Conservation (phyloP, 2,113 vertebrate species). For the Laterallus jamaicensis region DNA sequence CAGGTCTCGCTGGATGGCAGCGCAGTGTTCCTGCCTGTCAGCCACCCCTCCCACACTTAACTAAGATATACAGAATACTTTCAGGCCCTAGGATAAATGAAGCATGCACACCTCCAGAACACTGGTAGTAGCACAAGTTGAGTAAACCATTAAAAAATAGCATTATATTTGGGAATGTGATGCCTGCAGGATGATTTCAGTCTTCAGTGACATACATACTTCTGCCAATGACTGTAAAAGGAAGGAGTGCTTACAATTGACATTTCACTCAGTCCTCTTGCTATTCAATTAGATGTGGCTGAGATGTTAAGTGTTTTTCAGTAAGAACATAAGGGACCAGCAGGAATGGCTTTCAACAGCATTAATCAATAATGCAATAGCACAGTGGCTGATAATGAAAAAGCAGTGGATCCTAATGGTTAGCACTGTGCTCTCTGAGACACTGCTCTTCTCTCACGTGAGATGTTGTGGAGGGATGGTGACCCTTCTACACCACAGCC, state of each 20-base stretch:
- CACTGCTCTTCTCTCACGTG: background rate
- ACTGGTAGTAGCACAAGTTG: background rate
- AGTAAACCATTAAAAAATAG: background rate
- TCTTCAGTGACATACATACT: background rate
- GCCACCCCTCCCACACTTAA: background rate
- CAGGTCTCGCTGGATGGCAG: no score
- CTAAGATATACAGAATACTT: background rate
- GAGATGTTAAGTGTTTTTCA: background rate
- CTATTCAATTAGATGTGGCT: background rate
- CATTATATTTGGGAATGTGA: background rate
- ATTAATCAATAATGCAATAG: conserved; percentile 37
- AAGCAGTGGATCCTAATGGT: background rate
- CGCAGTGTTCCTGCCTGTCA: no score
- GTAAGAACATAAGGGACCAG: background rate
- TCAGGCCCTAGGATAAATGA: background rate
- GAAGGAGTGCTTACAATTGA: background rate
- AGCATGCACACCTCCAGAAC: background rate
- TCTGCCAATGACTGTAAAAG: background rate
- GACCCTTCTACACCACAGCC: background rate
- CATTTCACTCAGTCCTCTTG: background rate
- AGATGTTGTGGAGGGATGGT: background rate
- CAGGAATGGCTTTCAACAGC: background rate
- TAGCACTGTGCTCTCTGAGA: background rate
- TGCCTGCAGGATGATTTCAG: background rate
- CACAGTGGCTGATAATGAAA: background rate